Conservation (phyloP, 2,797 vertebrate species). For the Natrix natrix region DNA sequence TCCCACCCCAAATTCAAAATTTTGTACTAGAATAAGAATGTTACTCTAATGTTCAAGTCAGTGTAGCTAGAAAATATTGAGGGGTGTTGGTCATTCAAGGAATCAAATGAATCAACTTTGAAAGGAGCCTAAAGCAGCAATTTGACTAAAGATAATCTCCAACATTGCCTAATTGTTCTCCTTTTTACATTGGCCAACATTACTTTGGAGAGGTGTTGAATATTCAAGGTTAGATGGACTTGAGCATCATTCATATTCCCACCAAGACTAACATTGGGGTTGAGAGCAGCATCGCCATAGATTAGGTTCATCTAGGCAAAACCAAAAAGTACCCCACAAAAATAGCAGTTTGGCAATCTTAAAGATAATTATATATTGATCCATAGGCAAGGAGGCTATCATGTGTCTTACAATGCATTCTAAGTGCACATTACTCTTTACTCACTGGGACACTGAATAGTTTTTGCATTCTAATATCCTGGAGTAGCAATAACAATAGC, state of each 20-base stretch:
- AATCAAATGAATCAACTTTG: not conserved
- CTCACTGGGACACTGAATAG: not conserved
- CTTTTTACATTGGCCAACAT: not conserved
- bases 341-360: not conserved
- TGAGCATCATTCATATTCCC: not conserved
- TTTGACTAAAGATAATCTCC: not conserved
- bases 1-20: too few relatives aligned
- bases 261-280: not conserved
- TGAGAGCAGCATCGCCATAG: not conserved
- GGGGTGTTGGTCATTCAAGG: not conserved
- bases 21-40: not conserved
- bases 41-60: not conserved
- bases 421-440: not conserved
- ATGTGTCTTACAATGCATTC: slow-evolving; percentile 8
- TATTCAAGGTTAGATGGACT: not conserved
- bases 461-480: not conserved
- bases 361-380: not conserved
- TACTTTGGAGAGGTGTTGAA: not conserved
- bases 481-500: not conserved
- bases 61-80: not conserved
- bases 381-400: too few relatives aligned
- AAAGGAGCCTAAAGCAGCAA: not conserved
- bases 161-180: not conserved
- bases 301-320: not conserved
- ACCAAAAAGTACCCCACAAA: not conserved